phyloP scores from a whole-genome alignment of 2,797 vertebrate genomes.

The Amazona finschi region DNA sequence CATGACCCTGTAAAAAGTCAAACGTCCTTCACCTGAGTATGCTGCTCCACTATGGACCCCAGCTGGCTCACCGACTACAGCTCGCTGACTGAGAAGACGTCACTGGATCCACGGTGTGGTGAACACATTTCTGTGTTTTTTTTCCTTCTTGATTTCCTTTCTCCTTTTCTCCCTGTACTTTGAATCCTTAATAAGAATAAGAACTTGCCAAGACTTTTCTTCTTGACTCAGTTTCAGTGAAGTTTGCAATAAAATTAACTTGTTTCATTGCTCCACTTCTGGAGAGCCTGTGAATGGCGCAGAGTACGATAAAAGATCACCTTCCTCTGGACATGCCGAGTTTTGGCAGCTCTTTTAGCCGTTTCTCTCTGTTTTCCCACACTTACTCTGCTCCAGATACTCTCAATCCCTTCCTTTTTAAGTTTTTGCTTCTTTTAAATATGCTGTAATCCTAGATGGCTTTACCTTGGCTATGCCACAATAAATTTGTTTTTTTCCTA shows the following conservation, averaged over 20 bases:
- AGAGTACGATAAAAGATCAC: neutral
- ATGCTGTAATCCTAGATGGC: neutral
- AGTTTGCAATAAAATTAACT: neutral
- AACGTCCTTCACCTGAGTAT: neutral
- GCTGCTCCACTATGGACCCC: too few relatives aligned
- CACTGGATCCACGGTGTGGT: neutral
- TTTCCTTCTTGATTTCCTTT: neutral
- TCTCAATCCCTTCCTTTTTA: neutral
- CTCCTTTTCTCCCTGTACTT: neutral
- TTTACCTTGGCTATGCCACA: neutral
- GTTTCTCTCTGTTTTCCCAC: neutral
- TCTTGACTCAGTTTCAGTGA: neutral
- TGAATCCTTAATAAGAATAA: neutral
- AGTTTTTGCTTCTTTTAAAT: neutral
- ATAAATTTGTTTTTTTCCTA: neutral
- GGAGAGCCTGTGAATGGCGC: neutral
- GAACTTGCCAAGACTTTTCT: neutral
- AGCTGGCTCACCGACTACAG: fast-evolving
- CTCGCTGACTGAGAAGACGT: neutral
- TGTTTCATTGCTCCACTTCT: neutral
- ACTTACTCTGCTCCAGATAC: neutral
- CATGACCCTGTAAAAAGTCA: neutral
- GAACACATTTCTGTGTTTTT: neutral
- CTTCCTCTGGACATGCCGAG: neutral
- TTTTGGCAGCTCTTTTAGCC: neutral